A percentile compares a stretch with the other conserved stretches of the same genome.
Evolutionary conservation across 2,888 invertebrate genomes (phyloP).

Genomic region (Drosophila monieri): DNA sequence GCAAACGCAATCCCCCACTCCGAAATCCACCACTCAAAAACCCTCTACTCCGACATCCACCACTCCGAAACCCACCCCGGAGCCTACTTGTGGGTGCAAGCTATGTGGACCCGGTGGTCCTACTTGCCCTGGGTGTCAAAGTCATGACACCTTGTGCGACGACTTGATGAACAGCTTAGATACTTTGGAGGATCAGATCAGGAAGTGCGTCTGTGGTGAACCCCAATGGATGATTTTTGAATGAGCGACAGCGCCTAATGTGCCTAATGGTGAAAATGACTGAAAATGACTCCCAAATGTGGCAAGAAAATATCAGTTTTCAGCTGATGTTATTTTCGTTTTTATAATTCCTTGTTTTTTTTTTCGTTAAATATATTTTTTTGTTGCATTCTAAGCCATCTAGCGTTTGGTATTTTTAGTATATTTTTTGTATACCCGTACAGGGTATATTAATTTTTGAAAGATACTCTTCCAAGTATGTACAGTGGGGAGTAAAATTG

Average conservation of each 20-base stretch:
- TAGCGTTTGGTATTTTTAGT: not conserved
- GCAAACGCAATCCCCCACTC: too few species aligned
- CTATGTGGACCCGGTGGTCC: conserved; percentile 34
- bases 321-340: not conserved
- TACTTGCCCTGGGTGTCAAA: conserved; percentile 19
- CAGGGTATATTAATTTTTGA: too few species aligned
- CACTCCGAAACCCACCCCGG: conserved; percentile 3
- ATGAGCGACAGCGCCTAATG: not conserved
- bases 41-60: too few species aligned
- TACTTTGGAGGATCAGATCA: conserved; percentile 1
- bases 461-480: too few species aligned
- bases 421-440: too few species aligned
- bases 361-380: not conserved
- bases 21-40: not conserved
- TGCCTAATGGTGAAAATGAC: not conserved
- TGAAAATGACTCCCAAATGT: not conserved
- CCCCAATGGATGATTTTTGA: not conserved
- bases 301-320: not conserved
- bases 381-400: not conserved
- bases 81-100: conserved; percentile 4
- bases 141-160: conserved; percentile 11
- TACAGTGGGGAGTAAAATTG: too few species aligned
- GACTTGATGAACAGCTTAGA: not conserved
- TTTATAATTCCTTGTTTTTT: conserved; percentile 4
- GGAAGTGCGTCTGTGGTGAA: conserved; percentile 34